phyloP scores from a whole-genome alignment of 2,113 vertebrate species.

The Antechinus flavipes region DNA sequence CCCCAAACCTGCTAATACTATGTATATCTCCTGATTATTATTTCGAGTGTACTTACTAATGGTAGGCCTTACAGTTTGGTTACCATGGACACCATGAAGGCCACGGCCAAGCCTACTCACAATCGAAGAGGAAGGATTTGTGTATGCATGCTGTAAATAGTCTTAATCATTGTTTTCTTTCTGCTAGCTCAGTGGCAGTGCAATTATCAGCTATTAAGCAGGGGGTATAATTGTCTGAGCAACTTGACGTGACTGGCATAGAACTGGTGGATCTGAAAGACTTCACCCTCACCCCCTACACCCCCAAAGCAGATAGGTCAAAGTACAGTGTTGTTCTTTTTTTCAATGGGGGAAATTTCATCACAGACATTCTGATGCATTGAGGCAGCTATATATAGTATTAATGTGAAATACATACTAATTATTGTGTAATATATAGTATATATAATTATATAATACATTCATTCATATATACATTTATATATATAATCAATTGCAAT shows the following conservation, averaged over 20 bases:
- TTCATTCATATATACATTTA: not conserved
- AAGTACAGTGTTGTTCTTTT: not conserved
- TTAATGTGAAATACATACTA: not conserved
- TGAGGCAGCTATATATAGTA: not conserved
- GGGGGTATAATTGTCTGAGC: constrained; percentile 68
- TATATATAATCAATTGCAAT: no score
- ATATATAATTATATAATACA: not conserved
- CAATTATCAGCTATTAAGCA: constrained; percentile 74
- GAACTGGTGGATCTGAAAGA: not conserved
- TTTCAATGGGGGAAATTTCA: not conserved
- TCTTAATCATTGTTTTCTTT: constrained; percentile 80
- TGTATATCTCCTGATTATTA: constrained; percentile 53
- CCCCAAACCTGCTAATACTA: constrained; percentile 22
- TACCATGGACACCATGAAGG: constrained; percentile 69
- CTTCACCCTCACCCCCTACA: not conserved
- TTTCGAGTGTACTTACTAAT: constrained; percentile 46
- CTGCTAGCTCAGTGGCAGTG: constrained; percentile 49
- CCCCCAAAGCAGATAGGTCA: not conserved
- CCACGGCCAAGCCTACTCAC: constrained; percentile 27
- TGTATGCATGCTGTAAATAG: constrained; percentile 64
- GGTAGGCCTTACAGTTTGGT: constrained; percentile 67
- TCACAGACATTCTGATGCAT: not conserved
- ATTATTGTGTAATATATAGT: not conserved
- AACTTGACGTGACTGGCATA: constrained; percentile 52
- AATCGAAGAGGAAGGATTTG: constrained; percentile 60